These are phyloP conservation scores for Trissolcus basalis DNA, from an alignment of 1,140 invertebrate genomes.

Conservation along the genomic window DNA sequence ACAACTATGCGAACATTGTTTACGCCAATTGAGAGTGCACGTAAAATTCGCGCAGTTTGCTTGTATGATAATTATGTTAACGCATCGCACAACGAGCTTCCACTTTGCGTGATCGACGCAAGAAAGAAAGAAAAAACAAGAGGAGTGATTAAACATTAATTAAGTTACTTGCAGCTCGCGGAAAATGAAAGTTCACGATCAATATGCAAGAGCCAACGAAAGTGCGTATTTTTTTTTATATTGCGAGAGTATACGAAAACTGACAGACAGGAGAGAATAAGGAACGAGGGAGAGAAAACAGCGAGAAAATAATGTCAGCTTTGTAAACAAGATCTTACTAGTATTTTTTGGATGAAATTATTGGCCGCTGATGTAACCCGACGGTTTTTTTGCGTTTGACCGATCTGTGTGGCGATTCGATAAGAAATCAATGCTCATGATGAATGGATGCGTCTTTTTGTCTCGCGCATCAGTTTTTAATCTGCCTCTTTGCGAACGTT, in stretches of 20 bases:
- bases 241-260: too few relatives aligned
- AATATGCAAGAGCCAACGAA: constrained; percentile 39
- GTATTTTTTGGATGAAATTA: constrained; percentile 34
- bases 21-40: background rate
- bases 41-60: constrained; percentile 29
- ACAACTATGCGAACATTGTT: constrained; percentile 32
- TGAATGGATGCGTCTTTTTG: constrained; percentile 49
- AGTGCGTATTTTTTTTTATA: constrained; percentile 4
- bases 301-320: too few relatives aligned
- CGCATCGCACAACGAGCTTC: constrained; percentile 25
- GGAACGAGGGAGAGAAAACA: too few relatives aligned
- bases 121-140: background rate
- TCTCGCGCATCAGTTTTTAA: constrained; percentile 37
- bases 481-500: too few relatives aligned
- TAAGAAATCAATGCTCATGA: constrained; percentile 46
- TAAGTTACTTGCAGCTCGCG: constrained; percentile 50
- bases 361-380: constrained; percentile 29
- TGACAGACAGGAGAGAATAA: too few relatives aligned
- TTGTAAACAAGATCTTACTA: too few relatives aligned
- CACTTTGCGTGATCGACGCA: constrained; percentile 24
- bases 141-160: constrained; percentile 42
- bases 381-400: constrained; percentile 37
- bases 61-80: constrained; percentile 46
- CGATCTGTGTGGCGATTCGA: constrained; percentile 41
- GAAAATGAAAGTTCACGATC: constrained; percentile 58